Conservation (phyloP, 2,888 invertebrate species). For the Pelosia muscerda region DNA sequence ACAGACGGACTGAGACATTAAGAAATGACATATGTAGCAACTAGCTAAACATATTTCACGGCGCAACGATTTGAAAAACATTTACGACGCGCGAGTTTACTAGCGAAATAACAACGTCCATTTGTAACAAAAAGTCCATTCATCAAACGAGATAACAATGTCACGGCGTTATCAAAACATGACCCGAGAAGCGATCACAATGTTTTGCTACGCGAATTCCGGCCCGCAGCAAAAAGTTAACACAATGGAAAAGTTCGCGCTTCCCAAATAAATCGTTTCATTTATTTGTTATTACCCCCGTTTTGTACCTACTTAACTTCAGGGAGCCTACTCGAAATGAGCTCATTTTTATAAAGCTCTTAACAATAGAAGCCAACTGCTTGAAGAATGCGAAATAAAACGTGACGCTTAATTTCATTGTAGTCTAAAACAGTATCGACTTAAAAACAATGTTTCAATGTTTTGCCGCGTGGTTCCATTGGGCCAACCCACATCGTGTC, state of each 20-base stretch:
- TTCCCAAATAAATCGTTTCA: conserved; percentile 72
- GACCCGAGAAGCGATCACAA: conserved; percentile 81
- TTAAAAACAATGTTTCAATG: background rate
- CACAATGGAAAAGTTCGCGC: conserved; percentile 75
- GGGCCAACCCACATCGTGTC: too few relatives aligned
- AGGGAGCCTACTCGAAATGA: conserved; percentile 53
- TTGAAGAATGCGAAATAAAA: conserved; percentile 11
- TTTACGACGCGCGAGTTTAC: conserved; percentile 68
- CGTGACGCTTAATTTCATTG: background rate
- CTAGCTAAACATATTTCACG: conserved; percentile 32
- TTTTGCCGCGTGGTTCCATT: too few relatives aligned
- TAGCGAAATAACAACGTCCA: conserved; percentile 80
- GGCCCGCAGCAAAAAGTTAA: conserved; percentile 73
- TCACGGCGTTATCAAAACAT: conserved; percentile 84
- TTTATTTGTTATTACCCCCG: conserved; percentile 70
- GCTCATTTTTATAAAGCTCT: conserved; percentile 34
- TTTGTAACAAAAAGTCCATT: conserved; percentile 85
- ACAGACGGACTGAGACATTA: background rate
- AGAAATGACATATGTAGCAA: conserved; percentile 25
- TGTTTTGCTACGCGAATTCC: conserved; percentile 75
- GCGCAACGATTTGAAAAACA: conserved; percentile 62
- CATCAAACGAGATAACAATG: conserved; percentile 84
- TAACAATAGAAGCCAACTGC: conserved; percentile 15
- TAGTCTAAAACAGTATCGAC: background rate
- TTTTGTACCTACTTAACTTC: conserved; percentile 42